phyloP scores from a whole-genome alignment of 2,113 vertebrate genomes.

The Rhinoptilus africanus region DNA sequence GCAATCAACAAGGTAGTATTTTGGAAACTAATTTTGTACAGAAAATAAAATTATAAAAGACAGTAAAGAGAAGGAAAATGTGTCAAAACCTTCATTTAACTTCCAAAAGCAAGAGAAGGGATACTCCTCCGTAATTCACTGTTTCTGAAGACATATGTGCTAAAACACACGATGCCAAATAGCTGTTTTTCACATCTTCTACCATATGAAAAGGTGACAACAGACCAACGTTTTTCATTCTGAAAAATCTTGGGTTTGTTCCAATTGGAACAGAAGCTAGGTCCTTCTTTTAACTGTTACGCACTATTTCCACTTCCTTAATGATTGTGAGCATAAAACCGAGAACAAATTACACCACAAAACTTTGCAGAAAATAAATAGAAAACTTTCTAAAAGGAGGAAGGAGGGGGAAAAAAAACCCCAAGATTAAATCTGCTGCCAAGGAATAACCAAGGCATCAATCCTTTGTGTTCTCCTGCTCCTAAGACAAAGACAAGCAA shows the following conservation, averaged over 20 bases:
- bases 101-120: neutral
- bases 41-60: neutral
- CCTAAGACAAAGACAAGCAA: conserved; percentile 46
- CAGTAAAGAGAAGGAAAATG: neutral
- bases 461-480: conserved; percentile 13
- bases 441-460: conserved; percentile 35
- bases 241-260: neutral
- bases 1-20: neutral
- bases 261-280: neutral
- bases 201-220: neutral
- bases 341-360: neutral
- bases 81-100: neutral
- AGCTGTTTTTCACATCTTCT: neutral
- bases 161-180: neutral
- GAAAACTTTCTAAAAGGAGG: neutral
- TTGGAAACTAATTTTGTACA: neutral
- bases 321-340: fast-evolving
- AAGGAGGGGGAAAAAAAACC: neutral
- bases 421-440: conserved; percentile 6
- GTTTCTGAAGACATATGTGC: neutral
- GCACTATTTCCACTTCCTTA: neutral
- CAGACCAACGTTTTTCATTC: neutral
- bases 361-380: neutral
- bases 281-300: neutral
- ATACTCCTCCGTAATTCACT: neutral